phyloP scores from a whole-genome alignment of 2,888 invertebrate species.

The Theretra japonica region DNA sequence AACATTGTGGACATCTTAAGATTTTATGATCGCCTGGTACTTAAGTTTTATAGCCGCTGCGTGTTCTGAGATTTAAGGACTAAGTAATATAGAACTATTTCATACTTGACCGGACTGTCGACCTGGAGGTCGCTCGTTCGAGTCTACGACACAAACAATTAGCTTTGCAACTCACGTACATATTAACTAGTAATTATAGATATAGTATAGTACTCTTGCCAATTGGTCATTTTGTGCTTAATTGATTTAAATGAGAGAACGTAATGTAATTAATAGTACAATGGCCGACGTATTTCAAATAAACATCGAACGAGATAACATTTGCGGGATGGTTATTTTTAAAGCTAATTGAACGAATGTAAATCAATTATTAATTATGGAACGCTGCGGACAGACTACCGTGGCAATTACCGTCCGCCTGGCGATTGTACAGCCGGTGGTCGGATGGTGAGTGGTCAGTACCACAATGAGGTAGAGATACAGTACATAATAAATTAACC shows the following conservation, averaged over 20 bases:
- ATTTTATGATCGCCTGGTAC: conserved; percentile 15
- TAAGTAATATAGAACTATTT: background rate
- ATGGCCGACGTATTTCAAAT: background rate
- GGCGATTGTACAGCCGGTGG: background rate
- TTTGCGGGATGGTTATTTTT: background rate
- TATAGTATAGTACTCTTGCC: too few species aligned
- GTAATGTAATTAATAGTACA: too few species aligned
- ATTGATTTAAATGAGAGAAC: too few species aligned
- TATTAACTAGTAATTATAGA: too few species aligned
- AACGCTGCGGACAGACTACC: background rate
- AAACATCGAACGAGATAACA: background rate
- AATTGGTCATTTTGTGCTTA: too few species aligned
- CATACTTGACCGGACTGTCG: too few species aligned
- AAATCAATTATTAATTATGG: background rate
- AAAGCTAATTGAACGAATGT: conserved; percentile 6
- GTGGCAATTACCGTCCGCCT: background rate
- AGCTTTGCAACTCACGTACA: too few species aligned
- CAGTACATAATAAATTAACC: too few species aligned
- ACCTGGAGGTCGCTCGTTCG: too few species aligned
- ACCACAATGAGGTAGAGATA: background rate
- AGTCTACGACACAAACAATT: too few species aligned
- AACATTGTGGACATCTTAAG: conserved; percentile 18
- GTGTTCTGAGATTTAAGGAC: background rate
- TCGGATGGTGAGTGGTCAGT: background rate
- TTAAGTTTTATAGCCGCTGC: background rate